Base-by-base conservation (phyloP, 2,888 invertebrate genomes). In the Chironomus tentans region DNA sequence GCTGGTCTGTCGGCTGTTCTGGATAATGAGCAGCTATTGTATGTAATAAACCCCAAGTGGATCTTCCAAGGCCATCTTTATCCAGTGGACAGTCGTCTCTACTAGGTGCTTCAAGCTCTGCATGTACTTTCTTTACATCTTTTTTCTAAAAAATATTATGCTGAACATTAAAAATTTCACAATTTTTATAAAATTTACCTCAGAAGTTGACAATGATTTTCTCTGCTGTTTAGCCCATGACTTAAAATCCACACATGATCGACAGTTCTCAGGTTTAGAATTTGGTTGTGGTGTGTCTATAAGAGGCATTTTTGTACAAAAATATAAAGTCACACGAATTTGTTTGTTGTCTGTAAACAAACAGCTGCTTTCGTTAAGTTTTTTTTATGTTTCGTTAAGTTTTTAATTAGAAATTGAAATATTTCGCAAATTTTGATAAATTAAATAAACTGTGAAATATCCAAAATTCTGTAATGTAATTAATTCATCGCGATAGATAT, bases 1-100 rank as follows among this genome's bases (percentile, higher is more conserved):
- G 89, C 65, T 87, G 83, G 5, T 84, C 83, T 0, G 89, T 88
- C 0, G 99, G 98, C 79, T 89, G 88, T 4, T 92, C 90, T 0
- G 98, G 97, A 84, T 91, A 99, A 82, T 95, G 94, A 0, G 97
- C 94, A 3, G 96, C 97, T 90, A 98, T 96, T 0, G 98, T 94
- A 82, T 99, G 99, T 2, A 99, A 86, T 79, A 98, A 89, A 5
- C 93, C 90, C 99, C 99, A 99, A 2, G 98, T 93, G 72, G 89
- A 88, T 4, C 88, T 87, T 24, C 94, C 94, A 65, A 94, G 83
- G 78, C 90, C 89, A 77, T 91, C 89, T 81, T 90, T 93, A 80
- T 93, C 92, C 76, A 93, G 81, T 0, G 94, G 94, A 81, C 94
- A 94, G 79, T 92, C 89, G 13, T 85, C 84, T 13, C 80, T 78